phyloP scores from a whole-genome alignment of 2,113 vertebrate species.

The Thalassarche chlororhynchos region DNA sequence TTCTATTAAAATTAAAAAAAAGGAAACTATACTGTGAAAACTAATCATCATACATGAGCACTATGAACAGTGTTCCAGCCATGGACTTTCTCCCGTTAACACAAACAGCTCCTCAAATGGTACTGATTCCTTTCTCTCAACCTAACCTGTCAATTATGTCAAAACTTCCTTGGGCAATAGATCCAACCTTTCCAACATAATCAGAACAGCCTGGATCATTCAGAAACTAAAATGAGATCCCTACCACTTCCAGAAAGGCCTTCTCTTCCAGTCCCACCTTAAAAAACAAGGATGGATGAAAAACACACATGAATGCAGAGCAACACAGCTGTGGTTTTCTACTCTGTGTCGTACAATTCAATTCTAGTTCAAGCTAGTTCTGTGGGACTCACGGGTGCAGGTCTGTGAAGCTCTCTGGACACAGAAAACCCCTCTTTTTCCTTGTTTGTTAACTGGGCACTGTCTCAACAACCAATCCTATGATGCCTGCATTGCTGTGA shows the following conservation, averaged over 20 bases:
- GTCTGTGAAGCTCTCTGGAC: background rate
- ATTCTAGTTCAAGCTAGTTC: background rate
- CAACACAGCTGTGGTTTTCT: background rate
- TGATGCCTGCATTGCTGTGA: background rate
- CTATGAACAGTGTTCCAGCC: background rate
- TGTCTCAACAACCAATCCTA: background rate
- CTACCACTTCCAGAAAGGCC: background rate
- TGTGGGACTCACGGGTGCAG: accelerated
- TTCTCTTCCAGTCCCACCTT: background rate
- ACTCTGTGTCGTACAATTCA: background rate
- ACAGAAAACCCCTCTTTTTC: background rate
- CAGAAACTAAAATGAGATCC: background rate
- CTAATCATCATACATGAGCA: background rate
- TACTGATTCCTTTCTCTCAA: background rate
- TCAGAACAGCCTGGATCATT: background rate
- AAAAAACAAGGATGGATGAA: background rate
- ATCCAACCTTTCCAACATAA: background rate
- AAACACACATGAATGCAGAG: background rate
- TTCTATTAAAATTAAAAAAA: background rate
- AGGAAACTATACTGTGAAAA: background rate
- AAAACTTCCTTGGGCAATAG: background rate
- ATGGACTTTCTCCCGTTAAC: background rate
- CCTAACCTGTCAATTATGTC: background rate
- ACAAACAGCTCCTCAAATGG: background rate
- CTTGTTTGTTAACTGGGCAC: background rate